Base-by-base conservation (phyloP, 1,140 invertebrate genomes). In the Philopotamus ludificatus region DNA sequence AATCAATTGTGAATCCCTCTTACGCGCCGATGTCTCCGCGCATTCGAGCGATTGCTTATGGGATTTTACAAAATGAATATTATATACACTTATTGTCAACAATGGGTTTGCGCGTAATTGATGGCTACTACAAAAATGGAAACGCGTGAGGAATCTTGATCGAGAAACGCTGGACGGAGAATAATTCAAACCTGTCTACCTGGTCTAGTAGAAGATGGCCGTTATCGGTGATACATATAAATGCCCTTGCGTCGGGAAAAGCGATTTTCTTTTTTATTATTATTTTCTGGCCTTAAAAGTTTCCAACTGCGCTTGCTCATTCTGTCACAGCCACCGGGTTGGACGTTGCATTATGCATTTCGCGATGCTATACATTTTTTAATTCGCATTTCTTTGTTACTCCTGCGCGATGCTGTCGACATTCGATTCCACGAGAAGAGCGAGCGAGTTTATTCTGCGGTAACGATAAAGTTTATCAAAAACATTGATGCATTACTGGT, bases 171-270 rank as follows among this genome's bases (percentile, higher is more conserved):
- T n/a, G 20, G 42, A 9, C 47, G 22, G 18, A 39, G 42, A 57
- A 57, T 28, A 54, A 26, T 7, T 54, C 7, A 57, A 57, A 57
- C 54, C 23, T 34, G 54, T 57, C 34, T n/a, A n/a, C n/a, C 54
- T 42, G 21, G 23, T 25, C 21, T 57, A 39, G 22, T 57, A 57
- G 54, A 57, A 15, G 42, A 34, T 16, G n/a, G 3, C 18, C 10
- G 23, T 54, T 57, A 21, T 41, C 25, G 54, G n/a, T 15, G 26
- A 34, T 34, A 54, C 22, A 54, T 23, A 54, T 28, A 28, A 53
- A 57, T 62, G 45, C 49, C 18, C n/a, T 15, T 51, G 47, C 57
- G 25, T 47, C 42, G 57, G n/a, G 57, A 47, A 60, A 26, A 60
- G 57, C 41, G 28, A 53, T 45, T 20, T 21, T 62, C 22, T 22